These are phyloP conservation scores for Varanus salvator DNA, from an alignment of 2,113 vertebrate species.

Conservation along the genomic window DNA sequence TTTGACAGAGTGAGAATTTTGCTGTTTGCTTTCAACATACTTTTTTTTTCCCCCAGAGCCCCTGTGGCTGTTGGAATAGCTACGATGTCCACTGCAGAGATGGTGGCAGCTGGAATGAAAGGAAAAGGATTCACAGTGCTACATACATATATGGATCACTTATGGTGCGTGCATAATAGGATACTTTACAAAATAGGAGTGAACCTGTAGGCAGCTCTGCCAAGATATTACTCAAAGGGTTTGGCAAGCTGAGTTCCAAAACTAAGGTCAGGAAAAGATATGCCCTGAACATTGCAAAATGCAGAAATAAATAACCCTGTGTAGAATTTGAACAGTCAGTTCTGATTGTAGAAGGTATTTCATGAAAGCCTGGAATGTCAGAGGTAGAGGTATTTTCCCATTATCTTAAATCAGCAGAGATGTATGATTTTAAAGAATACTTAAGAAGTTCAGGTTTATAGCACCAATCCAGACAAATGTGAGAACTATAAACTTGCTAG, in stretches of 20 bases:
- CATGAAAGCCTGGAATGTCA: neutral
- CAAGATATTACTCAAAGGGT: neutral
- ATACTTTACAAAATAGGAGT: neutral
- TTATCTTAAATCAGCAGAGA: neutral
- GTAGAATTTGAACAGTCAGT: neutral
- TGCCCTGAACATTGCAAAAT: neutral
- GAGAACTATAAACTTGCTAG: neutral
- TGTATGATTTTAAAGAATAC: neutral
- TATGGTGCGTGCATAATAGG: conserved; percentile 83
- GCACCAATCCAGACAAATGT: neutral
- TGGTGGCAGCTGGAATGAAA: conserved; percentile 89
- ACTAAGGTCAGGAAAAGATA: too few species aligned
- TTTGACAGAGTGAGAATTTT: fast-evolving
- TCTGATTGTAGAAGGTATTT: neutral
- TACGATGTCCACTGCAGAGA: conserved; percentile 85
- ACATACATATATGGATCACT: conserved; percentile 90
- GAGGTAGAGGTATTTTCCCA: neutral
- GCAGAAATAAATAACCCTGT: neutral
- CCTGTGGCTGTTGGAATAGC: conserved; percentile 91
- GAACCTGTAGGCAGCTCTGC: neutral
- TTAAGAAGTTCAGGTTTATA: neutral
- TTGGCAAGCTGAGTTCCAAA: neutral
- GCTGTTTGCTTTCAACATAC: neutral
- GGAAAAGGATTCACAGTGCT: conserved; percentile 91
- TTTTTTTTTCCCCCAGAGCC: conserved; percentile 77